These are phyloP conservation scores for Papilio machaon DNA, from an alignment of 1,140 invertebrate genomes.

Conservation along the genomic window DNA sequence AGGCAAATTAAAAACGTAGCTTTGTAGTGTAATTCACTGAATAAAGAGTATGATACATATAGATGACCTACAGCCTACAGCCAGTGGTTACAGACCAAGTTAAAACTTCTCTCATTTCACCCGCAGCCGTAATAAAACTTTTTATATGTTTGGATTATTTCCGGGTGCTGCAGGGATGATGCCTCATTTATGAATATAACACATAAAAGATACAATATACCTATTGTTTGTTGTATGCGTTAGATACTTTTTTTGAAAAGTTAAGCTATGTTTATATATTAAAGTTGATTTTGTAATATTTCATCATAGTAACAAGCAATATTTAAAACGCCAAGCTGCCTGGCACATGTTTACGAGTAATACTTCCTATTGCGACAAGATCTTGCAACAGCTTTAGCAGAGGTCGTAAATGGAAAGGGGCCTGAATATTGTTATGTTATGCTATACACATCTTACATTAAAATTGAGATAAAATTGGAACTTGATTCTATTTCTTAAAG, in stretches of 20 bases:
- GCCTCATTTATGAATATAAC: no score
- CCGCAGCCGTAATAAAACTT: no score
- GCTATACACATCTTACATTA: neutral
- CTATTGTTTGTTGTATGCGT: no score
- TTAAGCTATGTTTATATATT: neutral
- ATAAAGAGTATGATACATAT: no score
- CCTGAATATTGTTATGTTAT: neutral
- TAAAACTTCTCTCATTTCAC: no score
- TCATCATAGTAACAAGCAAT: slow-evolving; percentile 23
- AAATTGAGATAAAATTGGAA: slow-evolving; percentile 1
- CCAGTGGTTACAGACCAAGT: no score
- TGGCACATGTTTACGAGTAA: slow-evolving; percentile 20
- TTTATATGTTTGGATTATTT: no score
- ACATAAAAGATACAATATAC: no score
- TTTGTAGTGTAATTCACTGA: no score
- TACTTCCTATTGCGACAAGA: slow-evolving; percentile 30
- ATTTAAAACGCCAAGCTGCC: slow-evolving; percentile 4
- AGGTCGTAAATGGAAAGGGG: slow-evolving; percentile 32
- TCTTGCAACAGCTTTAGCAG: slow-evolving; percentile 31
- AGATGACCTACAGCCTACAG: no score
- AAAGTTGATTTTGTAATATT: slow-evolving; percentile 7
- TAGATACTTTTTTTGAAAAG: neutral
- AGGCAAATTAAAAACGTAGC: no score
- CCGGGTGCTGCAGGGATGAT: no score
- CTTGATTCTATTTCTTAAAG: neutral